Base-by-base conservation (phyloP, 2,888 invertebrate species). In the Pseudococcus jackbeardsleyi region DNA sequence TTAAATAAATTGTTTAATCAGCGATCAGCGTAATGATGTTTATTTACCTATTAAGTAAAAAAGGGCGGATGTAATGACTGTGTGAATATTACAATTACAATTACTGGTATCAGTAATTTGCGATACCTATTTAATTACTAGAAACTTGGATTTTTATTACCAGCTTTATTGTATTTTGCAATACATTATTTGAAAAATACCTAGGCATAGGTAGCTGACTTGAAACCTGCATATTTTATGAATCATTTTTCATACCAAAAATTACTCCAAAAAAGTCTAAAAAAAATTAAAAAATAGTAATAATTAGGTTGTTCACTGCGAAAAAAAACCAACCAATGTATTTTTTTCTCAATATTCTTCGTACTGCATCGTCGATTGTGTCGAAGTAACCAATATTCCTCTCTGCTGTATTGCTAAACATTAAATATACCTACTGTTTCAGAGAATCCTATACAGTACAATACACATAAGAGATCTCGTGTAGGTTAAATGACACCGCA, bases 401-500 rank as follows among this genome's bases (percentile, higher is more conserved):
- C 0, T 42, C 42, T 42, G 5, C 42, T 33, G 42, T 54, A n/a
- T 54, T 54, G 0, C 54, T 54, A n/a, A 54, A 54, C 15, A 54
- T 5, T 54, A 54, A 54, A 54, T n/a, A 64, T 64, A 64, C 64
- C 19, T 64, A 64, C 64, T 64, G 42, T 42, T 42, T 42, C 6
- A 42, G 42, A 42, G 42, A 42, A 42, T 42, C 42, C 42, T 42
- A 42, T 42, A 42, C 5, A 42, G 26, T 33, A 33, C 26, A 33
- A 19, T 59, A 59, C 59, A 59, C 19, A 19, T 19, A 59, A 8
- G 12, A 72, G 33, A 72, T 72, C 72, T 33, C 33, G 72, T 72
- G 39, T 72, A 82, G 79, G 79, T 82, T 82, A 82, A 82, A 82
- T 46, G 79, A 82, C 79, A 82, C 79, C 79, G 79, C 79, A 42